phyloP scores from a whole-genome alignment of 2,113 vertebrate genomes.

The Athene cunicularia region DNA sequence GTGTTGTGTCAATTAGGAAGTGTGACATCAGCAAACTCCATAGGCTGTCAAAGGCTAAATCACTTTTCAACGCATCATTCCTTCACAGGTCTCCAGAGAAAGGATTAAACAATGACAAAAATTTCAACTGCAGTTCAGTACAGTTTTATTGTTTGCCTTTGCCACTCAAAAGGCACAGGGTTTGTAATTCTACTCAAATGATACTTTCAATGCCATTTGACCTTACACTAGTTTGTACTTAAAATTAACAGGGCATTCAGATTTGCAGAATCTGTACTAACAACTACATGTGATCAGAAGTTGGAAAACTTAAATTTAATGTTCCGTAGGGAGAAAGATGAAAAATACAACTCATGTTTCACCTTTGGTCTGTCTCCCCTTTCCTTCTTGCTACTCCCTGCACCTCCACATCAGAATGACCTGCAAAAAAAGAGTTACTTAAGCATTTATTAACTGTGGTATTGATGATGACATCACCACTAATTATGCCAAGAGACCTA shows the following conservation, averaged over 20 bases:
- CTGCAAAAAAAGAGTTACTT: not conserved
- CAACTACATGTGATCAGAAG: not conserved
- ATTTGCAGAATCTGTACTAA: not conserved
- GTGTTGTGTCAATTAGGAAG: conserved; percentile 53
- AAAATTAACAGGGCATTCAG: not conserved
- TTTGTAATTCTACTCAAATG: not conserved
- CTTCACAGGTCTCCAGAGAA: not conserved
- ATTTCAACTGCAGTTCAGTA: not conserved
- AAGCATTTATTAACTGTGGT: not conserved
- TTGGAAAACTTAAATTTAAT: not conserved
- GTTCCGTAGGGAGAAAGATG: not conserved
- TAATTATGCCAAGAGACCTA: not conserved
- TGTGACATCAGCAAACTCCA: conserved; percentile 21
- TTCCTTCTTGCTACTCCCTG: not conserved
- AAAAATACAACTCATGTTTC: not conserved
- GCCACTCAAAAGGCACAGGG: not conserved
- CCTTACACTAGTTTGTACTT: not conserved
- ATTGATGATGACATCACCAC: not conserved
- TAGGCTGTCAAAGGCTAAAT: conserved; percentile 26
- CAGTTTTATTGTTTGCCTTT: conserved; percentile 17
- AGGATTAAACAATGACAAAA: not conserved
- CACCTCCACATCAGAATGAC: not conserved
- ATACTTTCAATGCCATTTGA: not conserved
- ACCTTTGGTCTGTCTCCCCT: not conserved
- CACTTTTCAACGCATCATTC: not conserved